Percentiles rank a stretch among this genome's conserved stretches.
Evolutionary conservation across 2,113 vertebrate species (phyloP).

Genomic region (Boleophthalmus pectinirostris): DNA sequence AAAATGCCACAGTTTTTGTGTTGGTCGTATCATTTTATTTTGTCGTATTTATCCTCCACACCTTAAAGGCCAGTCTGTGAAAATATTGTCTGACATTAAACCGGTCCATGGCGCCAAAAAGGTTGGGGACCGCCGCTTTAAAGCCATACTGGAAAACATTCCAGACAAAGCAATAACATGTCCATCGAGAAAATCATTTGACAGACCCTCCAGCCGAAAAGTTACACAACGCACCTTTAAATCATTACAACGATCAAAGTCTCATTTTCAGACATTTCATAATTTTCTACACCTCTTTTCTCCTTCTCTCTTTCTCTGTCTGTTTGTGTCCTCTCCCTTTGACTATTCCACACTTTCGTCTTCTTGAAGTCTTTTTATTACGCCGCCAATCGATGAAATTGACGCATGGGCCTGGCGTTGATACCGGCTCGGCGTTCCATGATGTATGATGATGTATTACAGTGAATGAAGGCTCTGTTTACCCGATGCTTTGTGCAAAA

Average conservation of each 20-base stretch:
- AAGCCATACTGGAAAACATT: too few species aligned
- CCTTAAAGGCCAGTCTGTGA: too few species aligned
- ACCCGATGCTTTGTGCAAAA: slow-evolving; percentile 39
- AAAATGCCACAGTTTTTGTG: too few species aligned
- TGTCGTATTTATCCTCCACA: too few species aligned
- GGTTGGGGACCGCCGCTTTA: too few species aligned
- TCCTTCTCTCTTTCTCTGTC: slow-evolving; percentile 4
- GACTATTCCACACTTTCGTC: slow-evolving; percentile 43
- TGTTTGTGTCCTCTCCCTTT: slow-evolving; percentile 49
- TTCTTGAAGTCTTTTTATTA: slow-evolving; percentile 68
- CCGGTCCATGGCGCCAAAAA: too few species aligned
- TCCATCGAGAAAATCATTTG: too few species aligned
- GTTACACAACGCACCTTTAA: too few species aligned
- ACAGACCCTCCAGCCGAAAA: too few species aligned
- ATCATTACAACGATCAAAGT: neutral
- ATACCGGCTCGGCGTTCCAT: slow-evolving; percentile 43
- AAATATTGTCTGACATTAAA: too few species aligned
- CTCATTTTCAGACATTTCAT: slow-evolving; percentile 59
- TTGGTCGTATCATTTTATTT: too few species aligned
- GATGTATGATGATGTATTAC: slow-evolving; percentile 64
- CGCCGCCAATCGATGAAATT: slow-evolving; percentile 68
- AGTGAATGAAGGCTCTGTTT: slow-evolving; percentile 52
- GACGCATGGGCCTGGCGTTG: slow-evolving; percentile 60
- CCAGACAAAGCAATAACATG: too few species aligned
- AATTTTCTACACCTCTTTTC: slow-evolving; percentile 30